Percentiles rank a stretch among this genome's conserved stretches.
Conservation (phyloP, 2,888 invertebrate species). For the Carpatolechia fugitivella region DNA sequence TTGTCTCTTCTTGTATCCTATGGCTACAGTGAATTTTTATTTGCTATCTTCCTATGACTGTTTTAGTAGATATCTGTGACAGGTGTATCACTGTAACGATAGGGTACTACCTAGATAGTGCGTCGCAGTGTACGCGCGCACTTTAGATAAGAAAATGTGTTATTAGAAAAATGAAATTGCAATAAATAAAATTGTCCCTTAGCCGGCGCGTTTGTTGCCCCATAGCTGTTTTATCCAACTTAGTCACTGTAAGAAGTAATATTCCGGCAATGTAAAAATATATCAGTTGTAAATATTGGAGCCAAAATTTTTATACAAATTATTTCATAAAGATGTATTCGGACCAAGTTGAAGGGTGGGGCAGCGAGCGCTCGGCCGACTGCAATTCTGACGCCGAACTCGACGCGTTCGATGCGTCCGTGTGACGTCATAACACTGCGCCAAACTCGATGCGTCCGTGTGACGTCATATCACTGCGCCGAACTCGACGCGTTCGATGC, state of each 20-base stretch:
- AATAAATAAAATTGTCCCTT: slow-evolving; percentile 39
- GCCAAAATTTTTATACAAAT: slow-evolving; percentile 77
- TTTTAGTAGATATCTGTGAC: slow-evolving; percentile 28
- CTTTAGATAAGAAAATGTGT: slow-evolving; percentile 73
- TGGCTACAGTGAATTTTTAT: slow-evolving; percentile 67
- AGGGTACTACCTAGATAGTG: slow-evolving; percentile 53
- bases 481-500: no score
- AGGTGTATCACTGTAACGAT: slow-evolving; percentile 64
- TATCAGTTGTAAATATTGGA: slow-evolving; percentile 76
- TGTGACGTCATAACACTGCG: background rate
- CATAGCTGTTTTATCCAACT: slow-evolving; percentile 49
- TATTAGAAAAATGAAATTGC: slow-evolving; percentile 69
- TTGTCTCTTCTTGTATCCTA: slow-evolving; percentile 73
- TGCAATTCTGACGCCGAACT: slow-evolving; percentile 15
- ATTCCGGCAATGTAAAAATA: slow-evolving; percentile 68
- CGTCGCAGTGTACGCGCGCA: slow-evolving; percentile 64
- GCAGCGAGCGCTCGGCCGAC: slow-evolving; percentile 29
- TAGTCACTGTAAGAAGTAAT: slow-evolving; percentile 63
- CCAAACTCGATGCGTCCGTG: no score
- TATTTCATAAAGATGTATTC: slow-evolving; percentile 68
- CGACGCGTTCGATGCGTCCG: background rate
- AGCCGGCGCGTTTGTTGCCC: slow-evolving; percentile 37
- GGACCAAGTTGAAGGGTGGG: slow-evolving; percentile 57
- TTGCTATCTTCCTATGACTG: slow-evolving; percentile 58
- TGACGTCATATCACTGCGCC: no score